Evolutionary conservation across 1,140 invertebrate genomes (phyloP), one percentile per base, ranked within the genome.

Genomic region (Drosophila prosaltans): DNA sequence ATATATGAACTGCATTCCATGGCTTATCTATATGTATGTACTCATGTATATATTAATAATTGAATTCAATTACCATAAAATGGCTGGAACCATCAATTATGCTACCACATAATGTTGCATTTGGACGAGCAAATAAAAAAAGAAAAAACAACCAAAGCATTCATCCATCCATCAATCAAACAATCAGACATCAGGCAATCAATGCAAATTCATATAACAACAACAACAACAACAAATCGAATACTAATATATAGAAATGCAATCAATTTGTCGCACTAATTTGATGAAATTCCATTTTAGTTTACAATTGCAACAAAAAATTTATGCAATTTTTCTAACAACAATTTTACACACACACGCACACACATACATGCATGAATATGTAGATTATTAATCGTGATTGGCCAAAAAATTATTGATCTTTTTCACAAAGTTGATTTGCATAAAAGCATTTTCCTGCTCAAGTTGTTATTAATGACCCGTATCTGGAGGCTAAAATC

Each of bases 231-330:
- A 36, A 36, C 32, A 36, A 36, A 36, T 36, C 32, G 32, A 36
- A 36, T 36, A 7, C 32, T 4, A 36, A 36, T 36, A 36, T 36
- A 7, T 36, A 36, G 32, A 75, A 68, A 57, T 48, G 32, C 43
- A 72, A 41, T 60, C 41, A 63, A 73, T 59, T 65, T 75, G 64
- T 76, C 65, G 48, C 72, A 69, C 72, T 76, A 75, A 75, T 76
- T 76, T 69, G 65, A 69, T 63, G 59, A 69, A 30, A 63, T 74
- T 36, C 36, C 72, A 39, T 36, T 51, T 54, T 41, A 65, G 41
- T 65, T 61, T 61, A 28, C 48, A 72, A 30, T 70, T 61, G 26
- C 61, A 71, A 16, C 16, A 16, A 16, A 30, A 63, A 41, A 39
- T 58, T 63, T 63, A 55, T 70, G 36, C 45, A 45, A 41, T 55